Conservation (phyloP, 2,888 invertebrate genomes). For the Melieria picta region DNA sequence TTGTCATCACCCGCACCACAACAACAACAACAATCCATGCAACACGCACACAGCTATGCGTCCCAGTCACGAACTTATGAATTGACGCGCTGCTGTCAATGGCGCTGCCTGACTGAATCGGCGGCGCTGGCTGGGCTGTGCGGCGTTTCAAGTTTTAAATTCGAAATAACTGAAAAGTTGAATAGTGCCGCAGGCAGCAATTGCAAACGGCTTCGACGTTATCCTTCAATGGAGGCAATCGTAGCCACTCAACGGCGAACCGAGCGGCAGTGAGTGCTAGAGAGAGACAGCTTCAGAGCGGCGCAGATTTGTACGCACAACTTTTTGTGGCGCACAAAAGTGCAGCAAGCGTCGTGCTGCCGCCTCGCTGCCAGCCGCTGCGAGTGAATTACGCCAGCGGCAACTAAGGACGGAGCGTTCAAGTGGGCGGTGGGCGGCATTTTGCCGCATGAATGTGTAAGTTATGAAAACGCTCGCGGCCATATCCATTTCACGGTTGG, state of each 20-base stretch:
- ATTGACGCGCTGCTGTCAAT: neutral
- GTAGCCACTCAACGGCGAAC: too few relatives aligned
- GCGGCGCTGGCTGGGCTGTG: too few relatives aligned
- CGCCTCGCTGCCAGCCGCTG: neutral
- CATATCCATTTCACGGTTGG: slow-evolving; percentile 38
- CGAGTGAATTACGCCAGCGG: neutral
- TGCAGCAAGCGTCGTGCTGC: slow-evolving; percentile 10
- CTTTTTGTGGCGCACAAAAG: slow-evolving; percentile 3
- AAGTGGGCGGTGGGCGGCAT: neutral
- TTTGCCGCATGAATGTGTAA: slow-evolving; percentile 8
- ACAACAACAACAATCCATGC: too few relatives aligned
- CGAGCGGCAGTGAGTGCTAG: too few relatives aligned
- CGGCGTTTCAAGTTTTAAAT: slow-evolving; percentile 15
- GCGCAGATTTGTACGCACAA: neutral
- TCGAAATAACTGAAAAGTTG: slow-evolving; percentile 26
- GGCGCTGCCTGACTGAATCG: neutral
- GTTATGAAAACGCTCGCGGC: slow-evolving; percentile 31
- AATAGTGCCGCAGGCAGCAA: slow-evolving; percentile 15
- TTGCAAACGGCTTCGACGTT: slow-evolving; percentile 20
- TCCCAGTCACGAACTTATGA: too few relatives aligned
- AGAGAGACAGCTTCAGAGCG: too few relatives aligned
- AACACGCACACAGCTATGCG: too few relatives aligned
- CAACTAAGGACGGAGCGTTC: neutral
- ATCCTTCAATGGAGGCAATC: neutral
- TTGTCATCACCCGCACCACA: too few relatives aligned